Conservation (phyloP, 2,888 invertebrate species). For the Cyaniris semiargus region DNA sequence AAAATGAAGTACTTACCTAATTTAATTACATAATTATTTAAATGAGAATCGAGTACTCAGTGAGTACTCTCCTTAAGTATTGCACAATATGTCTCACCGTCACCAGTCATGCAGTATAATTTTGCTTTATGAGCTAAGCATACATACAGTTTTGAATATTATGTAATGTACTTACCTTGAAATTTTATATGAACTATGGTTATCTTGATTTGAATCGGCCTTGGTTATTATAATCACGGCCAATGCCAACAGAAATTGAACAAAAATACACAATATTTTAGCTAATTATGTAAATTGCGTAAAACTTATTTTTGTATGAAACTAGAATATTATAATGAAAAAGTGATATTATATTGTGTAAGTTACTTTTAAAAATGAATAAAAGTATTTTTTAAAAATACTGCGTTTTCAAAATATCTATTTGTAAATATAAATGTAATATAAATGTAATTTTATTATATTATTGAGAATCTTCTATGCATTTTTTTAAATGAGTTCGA, state of each 20-base stretch:
- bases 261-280: background rate
- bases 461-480: no score
- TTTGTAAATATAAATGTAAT: no score
- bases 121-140: background rate
- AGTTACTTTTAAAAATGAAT: background rate
- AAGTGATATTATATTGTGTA: slow-evolving; percentile 26
- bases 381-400: background rate
- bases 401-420: background rate
- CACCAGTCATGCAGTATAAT: no score
- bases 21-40: no score
- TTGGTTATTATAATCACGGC: background rate
- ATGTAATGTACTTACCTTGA: slow-evolving; percentile 1
- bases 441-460: no score
- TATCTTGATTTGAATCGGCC: background rate
- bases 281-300: background rate
- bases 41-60: no score
- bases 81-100: no score
- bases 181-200: background rate
- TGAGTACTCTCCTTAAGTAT: no score
- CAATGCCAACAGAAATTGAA: background rate
- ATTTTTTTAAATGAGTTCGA: no score
- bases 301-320: slow-evolving; percentile 22
- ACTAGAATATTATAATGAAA: background rate
- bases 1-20: no score
- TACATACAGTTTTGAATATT: background rate